These are phyloP conservation scores for Odontocerum albicorne DNA, from an alignment of 2,888 invertebrate species.

Conservation along the genomic window DNA sequence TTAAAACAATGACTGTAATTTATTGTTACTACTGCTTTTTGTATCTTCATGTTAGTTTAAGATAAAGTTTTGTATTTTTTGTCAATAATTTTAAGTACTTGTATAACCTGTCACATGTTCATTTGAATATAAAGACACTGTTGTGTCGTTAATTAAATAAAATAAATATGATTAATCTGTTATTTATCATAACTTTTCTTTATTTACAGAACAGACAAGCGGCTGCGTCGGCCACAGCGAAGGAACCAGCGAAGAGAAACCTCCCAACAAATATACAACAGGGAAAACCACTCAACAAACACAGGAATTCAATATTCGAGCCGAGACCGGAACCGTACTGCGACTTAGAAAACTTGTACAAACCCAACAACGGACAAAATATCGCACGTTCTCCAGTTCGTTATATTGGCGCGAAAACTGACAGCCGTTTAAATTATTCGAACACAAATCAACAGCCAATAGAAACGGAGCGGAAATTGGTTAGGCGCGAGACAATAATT, in stretches of 20 bases:
- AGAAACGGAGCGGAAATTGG: constrained; percentile 45
- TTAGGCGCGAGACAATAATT: constrained; percentile 55
- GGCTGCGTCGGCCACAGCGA: constrained; percentile 10
- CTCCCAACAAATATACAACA: too few species aligned
- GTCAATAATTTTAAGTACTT: too few species aligned
- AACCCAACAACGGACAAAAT: not conserved
- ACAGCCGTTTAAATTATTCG: constrained; percentile 25
- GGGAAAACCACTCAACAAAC: too few species aligned
- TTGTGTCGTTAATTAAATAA: too few species aligned
- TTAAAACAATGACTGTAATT: too few species aligned
- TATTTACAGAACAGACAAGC: constrained; percentile 23
- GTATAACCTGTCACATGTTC: too few species aligned
- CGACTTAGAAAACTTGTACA: constrained; percentile 26
- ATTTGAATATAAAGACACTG: too few species aligned
- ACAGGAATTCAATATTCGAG: constrained; percentile 30
- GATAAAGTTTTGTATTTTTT: too few species aligned
- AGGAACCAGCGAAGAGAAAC: constrained; percentile 3
- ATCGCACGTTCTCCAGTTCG: constrained; percentile 17
- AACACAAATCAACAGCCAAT: not conserved
- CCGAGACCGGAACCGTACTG: constrained; percentile 31
- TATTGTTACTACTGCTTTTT: too few species aligned
- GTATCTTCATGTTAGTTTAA: too few species aligned
- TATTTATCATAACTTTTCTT: too few species aligned
- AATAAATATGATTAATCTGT: too few species aligned
- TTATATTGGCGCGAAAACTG: constrained; percentile 32